Evolutionary conservation across 2,888 invertebrate species (phyloP).

Genomic region (Scaptomyza caliginosa): DNA sequence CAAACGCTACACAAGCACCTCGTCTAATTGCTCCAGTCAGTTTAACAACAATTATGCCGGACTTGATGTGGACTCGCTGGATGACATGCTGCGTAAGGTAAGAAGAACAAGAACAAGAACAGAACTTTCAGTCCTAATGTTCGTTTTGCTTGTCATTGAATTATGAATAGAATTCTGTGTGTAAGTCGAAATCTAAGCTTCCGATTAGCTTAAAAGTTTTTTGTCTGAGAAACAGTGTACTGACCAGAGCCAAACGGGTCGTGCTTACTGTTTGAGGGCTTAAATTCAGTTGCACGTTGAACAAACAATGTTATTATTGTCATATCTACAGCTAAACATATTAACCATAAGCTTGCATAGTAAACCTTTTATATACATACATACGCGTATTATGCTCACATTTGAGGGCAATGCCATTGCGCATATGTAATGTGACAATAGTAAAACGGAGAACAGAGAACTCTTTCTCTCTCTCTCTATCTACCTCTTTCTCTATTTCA

Average conservation of each 20-base stretch:
- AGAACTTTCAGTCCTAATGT: too few relatives aligned
- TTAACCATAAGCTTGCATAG: not conserved
- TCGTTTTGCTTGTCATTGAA: too few relatives aligned
- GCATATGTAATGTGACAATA: not conserved
- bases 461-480: not conserved
- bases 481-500: too few relatives aligned
- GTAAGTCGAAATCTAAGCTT: too few relatives aligned
- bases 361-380: not conserved
- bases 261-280: too few relatives aligned
- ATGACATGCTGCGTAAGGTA: constrained; percentile 92
- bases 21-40: constrained; percentile 87
- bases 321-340: not conserved
- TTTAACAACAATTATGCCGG: constrained; percentile 87
- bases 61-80: constrained; percentile 90
- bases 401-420: constrained; percentile 6
- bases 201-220: too few relatives aligned
- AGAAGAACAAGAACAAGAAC: too few relatives aligned
- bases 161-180: too few relatives aligned
- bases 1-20: constrained; percentile 86
- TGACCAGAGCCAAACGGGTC: too few relatives aligned
- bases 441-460: not conserved
- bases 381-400: not conserved
- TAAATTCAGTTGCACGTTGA: too few relatives aligned
- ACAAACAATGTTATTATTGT: not conserved
- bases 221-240: too few relatives aligned